phyloP scores from a whole-genome alignment of 1,140 invertebrate species.

The Globodera rostochiensis region DNA sequence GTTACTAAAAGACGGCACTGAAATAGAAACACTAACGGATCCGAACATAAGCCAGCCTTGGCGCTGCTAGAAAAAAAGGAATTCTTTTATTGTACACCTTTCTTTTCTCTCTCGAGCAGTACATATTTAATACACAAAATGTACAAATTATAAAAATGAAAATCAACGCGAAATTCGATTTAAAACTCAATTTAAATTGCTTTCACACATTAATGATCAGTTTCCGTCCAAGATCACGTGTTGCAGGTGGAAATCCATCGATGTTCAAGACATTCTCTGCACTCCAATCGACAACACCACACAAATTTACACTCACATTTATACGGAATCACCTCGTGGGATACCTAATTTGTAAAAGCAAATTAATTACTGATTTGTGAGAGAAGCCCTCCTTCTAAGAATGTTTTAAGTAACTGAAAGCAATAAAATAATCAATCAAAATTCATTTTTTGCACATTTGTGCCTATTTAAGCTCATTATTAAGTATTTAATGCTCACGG shows the following conservation, averaged over 20 bases:
- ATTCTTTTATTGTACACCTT: too few species aligned
- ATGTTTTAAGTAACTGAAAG: background rate
- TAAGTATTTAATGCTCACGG: conserved; percentile 34
- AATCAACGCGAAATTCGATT: background rate
- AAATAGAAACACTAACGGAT: too few species aligned
- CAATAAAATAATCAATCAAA: background rate
- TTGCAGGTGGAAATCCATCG: conserved; percentile 39
- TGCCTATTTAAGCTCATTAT: background rate
- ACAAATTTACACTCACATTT: conserved; percentile 89
- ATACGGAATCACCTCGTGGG: conserved; percentile 80
- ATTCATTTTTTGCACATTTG: background rate
- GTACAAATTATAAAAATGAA: background rate
- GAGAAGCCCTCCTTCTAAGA: too few species aligned
- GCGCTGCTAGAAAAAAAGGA: too few species aligned
- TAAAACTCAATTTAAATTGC: too few species aligned
- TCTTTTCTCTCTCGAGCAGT: too few species aligned
- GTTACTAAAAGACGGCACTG: too few species aligned
- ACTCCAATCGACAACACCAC: conserved; percentile 83
- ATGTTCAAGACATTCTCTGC: conserved; percentile 32
- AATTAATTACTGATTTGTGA: background rate
- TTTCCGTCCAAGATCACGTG: conserved; percentile 3
- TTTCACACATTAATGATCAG: background rate
- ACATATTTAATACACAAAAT: background rate
- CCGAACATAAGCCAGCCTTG: too few species aligned
- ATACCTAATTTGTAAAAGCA: conserved; percentile 72